A percentile compares a stretch with the other conserved stretches of the same genome.
Conservation (phyloP, 2,888 invertebrate species). For the Seladonia tumulorum region DNA sequence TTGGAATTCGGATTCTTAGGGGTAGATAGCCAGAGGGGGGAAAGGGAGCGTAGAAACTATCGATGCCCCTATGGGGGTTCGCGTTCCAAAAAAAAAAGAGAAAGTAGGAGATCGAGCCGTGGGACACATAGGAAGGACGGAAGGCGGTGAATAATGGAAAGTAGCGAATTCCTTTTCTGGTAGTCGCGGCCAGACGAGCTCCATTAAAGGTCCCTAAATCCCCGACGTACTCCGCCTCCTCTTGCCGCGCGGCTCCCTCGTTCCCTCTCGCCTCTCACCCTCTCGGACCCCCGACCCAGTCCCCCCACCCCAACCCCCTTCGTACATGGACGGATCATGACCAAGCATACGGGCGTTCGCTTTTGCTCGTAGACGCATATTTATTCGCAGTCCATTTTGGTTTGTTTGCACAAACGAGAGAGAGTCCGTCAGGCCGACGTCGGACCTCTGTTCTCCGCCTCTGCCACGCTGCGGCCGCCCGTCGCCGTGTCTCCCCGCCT, state of each 20-base stretch:
- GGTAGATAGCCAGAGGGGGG: not conserved
- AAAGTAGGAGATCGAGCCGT: constrained; percentile 39
- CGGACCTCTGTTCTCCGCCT: constrained; percentile 69
- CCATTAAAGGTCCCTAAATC: constrained; percentile 82
- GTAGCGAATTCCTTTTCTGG: constrained; percentile 77
- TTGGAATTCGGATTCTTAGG: constrained; percentile 4
- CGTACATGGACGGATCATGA: constrained; percentile 82
- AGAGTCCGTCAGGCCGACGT: constrained; percentile 80
- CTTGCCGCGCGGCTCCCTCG: constrained; percentile 56
- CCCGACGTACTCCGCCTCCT: constrained; percentile 72
- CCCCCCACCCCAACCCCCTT: constrained; percentile 61
- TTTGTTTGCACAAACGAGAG: constrained; percentile 82
- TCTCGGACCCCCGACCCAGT: constrained; percentile 39
- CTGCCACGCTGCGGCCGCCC: constrained; percentile 37
- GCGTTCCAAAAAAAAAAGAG: constrained; percentile 26
- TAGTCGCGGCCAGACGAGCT: constrained; percentile 76
- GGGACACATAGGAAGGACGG: constrained; percentile 56
- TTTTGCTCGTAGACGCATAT: constrained; percentile 82
- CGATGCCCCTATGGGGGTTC: constrained; percentile 30
- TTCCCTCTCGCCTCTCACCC: constrained; percentile 44
- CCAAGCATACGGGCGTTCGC: constrained; percentile 83
- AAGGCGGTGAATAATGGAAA: constrained; percentile 72
- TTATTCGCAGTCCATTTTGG: constrained; percentile 84
- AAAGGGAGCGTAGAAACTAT: not conserved
- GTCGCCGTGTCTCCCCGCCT: constrained; percentile 25